A percentile compares a stretch with the other conserved stretches of the same genome.
Evolutionary conservation across 2,888 invertebrate genomes (phyloP).

Genomic region (Elegia similella): DNA sequence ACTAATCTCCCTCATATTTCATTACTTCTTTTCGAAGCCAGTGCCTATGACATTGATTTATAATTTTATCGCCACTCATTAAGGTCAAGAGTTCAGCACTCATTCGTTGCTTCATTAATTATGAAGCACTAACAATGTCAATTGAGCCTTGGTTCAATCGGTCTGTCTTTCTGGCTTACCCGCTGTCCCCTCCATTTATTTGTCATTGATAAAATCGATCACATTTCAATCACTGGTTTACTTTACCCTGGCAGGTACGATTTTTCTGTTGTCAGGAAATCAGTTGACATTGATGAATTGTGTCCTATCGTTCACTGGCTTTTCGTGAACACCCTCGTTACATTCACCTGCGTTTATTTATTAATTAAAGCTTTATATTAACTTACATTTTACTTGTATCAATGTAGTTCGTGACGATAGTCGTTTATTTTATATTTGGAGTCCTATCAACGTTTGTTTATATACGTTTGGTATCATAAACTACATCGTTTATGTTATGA

Average conservation of each 20-base stretch:
- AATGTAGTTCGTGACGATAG: conserved; percentile 2
- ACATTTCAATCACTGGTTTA: conserved; percentile 46
- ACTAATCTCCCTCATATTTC: conserved; percentile 29
- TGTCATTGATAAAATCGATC: conserved; percentile 45
- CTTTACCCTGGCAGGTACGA: conserved; percentile 26
- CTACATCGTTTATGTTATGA: too few relatives aligned
- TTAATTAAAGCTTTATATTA: not conserved
- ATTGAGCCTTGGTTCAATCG: conserved; percentile 2
- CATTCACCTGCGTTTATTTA: not conserved
- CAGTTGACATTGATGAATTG: conserved; percentile 44
- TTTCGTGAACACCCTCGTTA: not conserved
- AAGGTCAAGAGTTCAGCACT: conserved; percentile 20
- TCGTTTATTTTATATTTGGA: not conserved
- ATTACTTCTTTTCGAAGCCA: conserved; percentile 13
- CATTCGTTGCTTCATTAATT: conserved; percentile 13
- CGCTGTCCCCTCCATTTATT: conserved; percentile 30
- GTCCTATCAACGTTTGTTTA: not conserved
- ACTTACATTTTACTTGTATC: not conserved
- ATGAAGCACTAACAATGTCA: conserved; percentile 6
- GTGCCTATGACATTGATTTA: conserved; percentile 28
- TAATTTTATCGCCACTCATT: conserved; percentile 28
- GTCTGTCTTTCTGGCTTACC: conserved; percentile 21
- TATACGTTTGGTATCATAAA: too few relatives aligned
- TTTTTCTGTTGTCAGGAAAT: conserved; percentile 40
- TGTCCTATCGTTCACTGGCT: conserved; percentile 24